phyloP scores from a whole-genome alignment of 2,797 vertebrate species.

The Dipus sagitta region DNA sequence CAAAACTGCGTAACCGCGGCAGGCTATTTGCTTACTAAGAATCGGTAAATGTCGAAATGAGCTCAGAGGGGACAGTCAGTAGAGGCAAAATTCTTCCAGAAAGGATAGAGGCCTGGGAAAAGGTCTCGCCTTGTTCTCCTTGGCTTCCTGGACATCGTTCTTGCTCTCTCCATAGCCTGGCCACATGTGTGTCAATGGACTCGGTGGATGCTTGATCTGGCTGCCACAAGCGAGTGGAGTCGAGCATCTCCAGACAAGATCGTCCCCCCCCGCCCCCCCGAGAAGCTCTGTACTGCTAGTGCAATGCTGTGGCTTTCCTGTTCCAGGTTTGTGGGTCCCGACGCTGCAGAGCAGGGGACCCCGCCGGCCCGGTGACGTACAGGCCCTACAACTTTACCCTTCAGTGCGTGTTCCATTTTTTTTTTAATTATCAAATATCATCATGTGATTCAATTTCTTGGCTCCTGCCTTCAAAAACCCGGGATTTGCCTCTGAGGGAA shows the following conservation, averaged over 20 bases:
- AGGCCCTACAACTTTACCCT: slow-evolving; percentile 1
- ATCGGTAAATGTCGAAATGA: not conserved
- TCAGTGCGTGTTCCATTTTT: slow-evolving; percentile 15
- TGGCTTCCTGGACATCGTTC: not conserved
- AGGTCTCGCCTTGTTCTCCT: not conserved
- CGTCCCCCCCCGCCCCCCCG: too few relatives aligned
- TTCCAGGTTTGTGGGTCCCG: not conserved
- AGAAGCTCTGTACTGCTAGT: not conserved
- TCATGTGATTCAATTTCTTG: slow-evolving; percentile 70
- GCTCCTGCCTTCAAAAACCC: slow-evolving; percentile 32
- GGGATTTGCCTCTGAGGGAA: slow-evolving; percentile 47
- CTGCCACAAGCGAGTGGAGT: not conserved
- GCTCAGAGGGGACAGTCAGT: not conserved
- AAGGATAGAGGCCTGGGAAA: not conserved
- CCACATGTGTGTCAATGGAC: not conserved
- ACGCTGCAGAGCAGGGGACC: not conserved
- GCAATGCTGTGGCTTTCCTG: not conserved
- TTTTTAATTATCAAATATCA: slow-evolving; percentile 44
- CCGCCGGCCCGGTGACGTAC: not conserved
- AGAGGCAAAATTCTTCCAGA: not conserved
- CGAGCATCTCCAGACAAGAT: not conserved
- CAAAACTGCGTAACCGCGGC: not conserved
- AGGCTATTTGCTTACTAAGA: not conserved
- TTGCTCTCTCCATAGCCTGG: not conserved
- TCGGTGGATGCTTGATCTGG: not conserved